A percentile compares a stretch with the other conserved stretches of the same genome.
Conservation (phyloP, 35 echinoderm and acorn worm species). For the Acanthaster planci region DNA sequence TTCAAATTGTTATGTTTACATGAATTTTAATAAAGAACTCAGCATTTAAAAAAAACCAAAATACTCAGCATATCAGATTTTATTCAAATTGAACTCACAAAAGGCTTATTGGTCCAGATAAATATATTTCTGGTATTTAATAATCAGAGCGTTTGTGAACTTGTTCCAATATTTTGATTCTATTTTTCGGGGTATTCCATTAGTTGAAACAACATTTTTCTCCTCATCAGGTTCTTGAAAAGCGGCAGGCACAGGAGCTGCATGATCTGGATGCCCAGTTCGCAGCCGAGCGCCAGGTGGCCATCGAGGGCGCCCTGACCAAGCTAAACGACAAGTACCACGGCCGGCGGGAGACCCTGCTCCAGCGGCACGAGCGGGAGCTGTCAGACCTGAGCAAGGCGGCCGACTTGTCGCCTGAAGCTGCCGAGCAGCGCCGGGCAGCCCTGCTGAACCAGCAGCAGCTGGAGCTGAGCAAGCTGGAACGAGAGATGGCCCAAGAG, state of each 20-base stretch:
- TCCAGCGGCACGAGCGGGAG: constrained; percentile 77
- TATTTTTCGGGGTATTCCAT: too few species aligned
- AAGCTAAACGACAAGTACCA: constrained; percentile 91
- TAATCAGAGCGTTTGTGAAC: too few species aligned
- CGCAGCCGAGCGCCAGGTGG: constrained; percentile 85
- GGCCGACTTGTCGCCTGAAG: constrained; percentile 61
- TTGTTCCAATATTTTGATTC: too few species aligned
- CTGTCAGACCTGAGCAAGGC: constrained; percentile 81
- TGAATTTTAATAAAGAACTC: too few species aligned
- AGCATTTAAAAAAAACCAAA: too few species aligned
- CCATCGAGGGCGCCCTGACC: constrained; percentile 76
- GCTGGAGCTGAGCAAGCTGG: constrained; percentile 82
- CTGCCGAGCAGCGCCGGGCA: constrained; percentile 70
- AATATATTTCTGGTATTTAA: too few species aligned
- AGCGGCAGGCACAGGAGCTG: constrained; percentile 85
- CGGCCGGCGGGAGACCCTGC: constrained; percentile 68
- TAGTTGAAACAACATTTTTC: too few species aligned
- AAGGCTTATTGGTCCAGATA: too few species aligned
- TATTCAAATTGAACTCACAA: too few species aligned
- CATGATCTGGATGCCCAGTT: constrained; percentile 82
- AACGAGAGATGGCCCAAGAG: constrained; percentile 74
- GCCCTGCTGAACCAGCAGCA: constrained; percentile 86
- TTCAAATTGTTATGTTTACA: too few species aligned
- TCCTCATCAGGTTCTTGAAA: constrained; percentile 79
- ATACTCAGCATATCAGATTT: too few species aligned